These are phyloP conservation scores for Ganaspis sp. DNA, from an alignment of 1,140 invertebrate genomes.

Conservation along the genomic window DNA sequence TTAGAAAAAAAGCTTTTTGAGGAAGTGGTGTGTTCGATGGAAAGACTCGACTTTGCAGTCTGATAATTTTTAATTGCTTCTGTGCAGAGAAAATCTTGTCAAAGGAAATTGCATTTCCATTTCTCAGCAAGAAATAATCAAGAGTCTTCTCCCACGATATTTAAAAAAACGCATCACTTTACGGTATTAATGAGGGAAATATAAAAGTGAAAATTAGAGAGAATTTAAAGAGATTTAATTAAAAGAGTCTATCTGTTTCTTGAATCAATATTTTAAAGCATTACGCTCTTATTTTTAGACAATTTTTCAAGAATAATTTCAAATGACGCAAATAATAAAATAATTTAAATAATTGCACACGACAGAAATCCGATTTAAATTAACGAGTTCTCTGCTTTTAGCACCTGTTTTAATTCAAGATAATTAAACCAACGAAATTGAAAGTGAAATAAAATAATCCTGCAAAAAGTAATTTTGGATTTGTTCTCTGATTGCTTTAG, in stretches of 20 bases:
- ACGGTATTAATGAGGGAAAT: constrained; percentile 20
- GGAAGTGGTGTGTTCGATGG: neutral
- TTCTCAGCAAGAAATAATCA: constrained; percentile 16
- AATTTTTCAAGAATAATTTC: no score
- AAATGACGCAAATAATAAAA: no score
- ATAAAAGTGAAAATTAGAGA: constrained; percentile 9
- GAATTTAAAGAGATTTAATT: constrained; percentile 15
- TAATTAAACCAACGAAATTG: constrained; percentile 1
- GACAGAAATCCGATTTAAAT: constrained; percentile 12
- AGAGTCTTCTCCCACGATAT: constrained; percentile 7
- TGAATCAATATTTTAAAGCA: neutral
- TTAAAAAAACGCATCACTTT: constrained; percentile 25
- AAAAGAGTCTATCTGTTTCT: neutral
- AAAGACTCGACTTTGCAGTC: constrained; percentile 11
- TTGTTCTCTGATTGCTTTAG: neutral
- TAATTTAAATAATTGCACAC: neutral
- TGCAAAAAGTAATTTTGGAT: neutral
- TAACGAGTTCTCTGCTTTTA: neutral
- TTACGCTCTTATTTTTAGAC: neutral
- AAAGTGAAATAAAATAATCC: neutral
- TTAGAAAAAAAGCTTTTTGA: neutral
- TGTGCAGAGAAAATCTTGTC: constrained; percentile 16
- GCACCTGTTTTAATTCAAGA: neutral
- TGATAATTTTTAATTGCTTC: constrained; percentile 16
- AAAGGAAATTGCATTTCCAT: constrained; percentile 25